A percentile compares a stretch with the other conserved stretches of the same genome.
These are phyloP conservation scores for Apteryx mantelli DNA, from an alignment of 2,113 vertebrate genomes.

Conservation along the genomic window DNA sequence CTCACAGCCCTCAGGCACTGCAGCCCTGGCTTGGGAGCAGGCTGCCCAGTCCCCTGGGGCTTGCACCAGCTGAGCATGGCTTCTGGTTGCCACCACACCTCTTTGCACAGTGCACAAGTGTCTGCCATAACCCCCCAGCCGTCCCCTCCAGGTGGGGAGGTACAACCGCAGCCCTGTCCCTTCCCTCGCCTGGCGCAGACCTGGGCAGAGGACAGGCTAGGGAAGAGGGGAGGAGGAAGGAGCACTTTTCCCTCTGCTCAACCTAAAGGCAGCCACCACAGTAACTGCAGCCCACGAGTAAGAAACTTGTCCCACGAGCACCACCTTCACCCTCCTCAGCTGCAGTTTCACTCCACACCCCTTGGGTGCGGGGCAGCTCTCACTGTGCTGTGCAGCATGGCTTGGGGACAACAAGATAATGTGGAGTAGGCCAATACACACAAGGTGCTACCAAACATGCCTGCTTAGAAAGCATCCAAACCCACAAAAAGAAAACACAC, in stretches of 20 bases:
- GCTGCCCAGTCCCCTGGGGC: background rate
- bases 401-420: background rate
- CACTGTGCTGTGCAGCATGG: background rate
- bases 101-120: rapidly evolving
- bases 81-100: background rate
- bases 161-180: too few species aligned
- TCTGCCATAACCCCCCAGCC: too few species aligned
- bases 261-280: background rate
- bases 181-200: background rate
- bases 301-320: rapidly evolving
- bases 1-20: too few species aligned
- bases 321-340: rapidly evolving
- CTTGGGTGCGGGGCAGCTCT: background rate
- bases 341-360: too few species aligned
- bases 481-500: background rate
- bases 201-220: too few species aligned
- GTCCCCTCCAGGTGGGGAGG: too few species aligned
- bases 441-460: background rate
- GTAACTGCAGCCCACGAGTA: background rate
- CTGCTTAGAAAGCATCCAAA: background rate
- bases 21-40: background rate
- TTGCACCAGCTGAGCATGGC: too few species aligned
- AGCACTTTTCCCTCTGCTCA: background rate
- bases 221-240: background rate
- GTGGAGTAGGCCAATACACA: background rate